Evolutionary conservation across 2,797 vertebrate genomes (phyloP), one percentile per base, ranked within the genome.

Genomic region (Acrocephalus scirpaceus): DNA sequence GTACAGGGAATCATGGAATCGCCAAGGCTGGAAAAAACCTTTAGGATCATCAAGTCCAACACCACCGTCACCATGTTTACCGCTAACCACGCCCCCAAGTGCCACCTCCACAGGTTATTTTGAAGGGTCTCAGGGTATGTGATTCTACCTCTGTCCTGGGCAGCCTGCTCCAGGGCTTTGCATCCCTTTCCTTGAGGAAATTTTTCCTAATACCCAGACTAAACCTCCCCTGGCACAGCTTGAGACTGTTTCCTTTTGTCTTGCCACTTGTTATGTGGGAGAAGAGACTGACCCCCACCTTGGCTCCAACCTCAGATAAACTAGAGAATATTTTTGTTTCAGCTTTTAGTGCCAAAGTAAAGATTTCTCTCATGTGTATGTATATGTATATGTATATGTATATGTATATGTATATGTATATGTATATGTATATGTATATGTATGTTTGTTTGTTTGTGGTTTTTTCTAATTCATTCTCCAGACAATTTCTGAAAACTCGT

Each of bases 1-100:
- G 38, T 1, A 11, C 53, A 13, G 0, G 2, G 45, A 38, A 34
- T 10, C 16, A 9, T 30, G 61, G 45, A 60, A 40, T 9, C 38
- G 51, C 7, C 22, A 29, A 21, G 45, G n/a, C 0, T 53, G 53
- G 29, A n/a, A 53, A 88, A 30, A 16, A 40, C 16, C 53, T 47
- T 47, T 6, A 4, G 45, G 23, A 29, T 8, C 60, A 45, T 7
- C 67, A 38, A 18, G 9, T 20, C 19, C 60, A n/a, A 1, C 44
- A 2, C 20, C 4, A 1, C 15, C 42, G 18, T 14, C 36, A 3
- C 32, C 44, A 4, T 7, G 15, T 2, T 32, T 7, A 10, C 6
- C 13, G 1, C 27, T 17, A 12, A 15, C 27, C 36, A 13, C 0
- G 0, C 20, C 9, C 16, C 19, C 60, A 12, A 0, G 30, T 13